Base-by-base conservation (phyloP, 2,888 invertebrate species). In the Graphium colonna region DNA sequence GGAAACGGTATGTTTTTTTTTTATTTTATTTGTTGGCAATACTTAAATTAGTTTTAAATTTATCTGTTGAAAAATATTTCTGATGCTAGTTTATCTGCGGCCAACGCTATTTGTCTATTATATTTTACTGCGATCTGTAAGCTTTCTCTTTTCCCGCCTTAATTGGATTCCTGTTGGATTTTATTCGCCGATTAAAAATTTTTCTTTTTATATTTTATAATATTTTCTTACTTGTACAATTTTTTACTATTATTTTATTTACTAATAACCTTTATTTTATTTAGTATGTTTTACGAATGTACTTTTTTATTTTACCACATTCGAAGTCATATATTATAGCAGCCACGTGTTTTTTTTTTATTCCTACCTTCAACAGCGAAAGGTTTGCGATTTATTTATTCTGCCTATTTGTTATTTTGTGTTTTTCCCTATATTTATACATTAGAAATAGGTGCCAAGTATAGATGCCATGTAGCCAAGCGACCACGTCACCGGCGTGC, bases 401-500 rank as follows among this genome's bases (percentile, higher is more conserved):
- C n/a, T n/a, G n/a, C n/a, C n/a, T n/a, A n/a, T n/a, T n/a, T n/a
- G n/a, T n/a, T n/a, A n/a, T n/a, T n/a, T n/a, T n/a, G n/a, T n/a
- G n/a, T n/a, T n/a, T n/a, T n/a, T n/a, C n/a, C n/a, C n/a, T n/a
- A n/a, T n/a, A n/a, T n/a, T n/a, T n/a, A n/a, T n/a, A n/a, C n/a
- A n/a, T n/a, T n/a, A n/a, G n/a, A n/a, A n/a, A n/a, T n/a, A n/a
- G n/a, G n/a, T n/a, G n/a, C n/a, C n/a, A n/a, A n/a, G n/a, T n/a
- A n/a, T n/a, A 12, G 36, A 9, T 13, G 9, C 36, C 36, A 36
- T 12, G 33, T 7, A 31, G 16, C 28, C 9, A 43, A 33, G 28
- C 41, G 10, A 28, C 52, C 52, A 53, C 48, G 48, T 53, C 52
- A 53, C 12, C 52, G 41, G 45, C 15, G 28, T 64, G 67, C 75